These are phyloP conservation scores for Odontesthes bonariensis DNA, from an alignment of 2,113 vertebrate species.

Conservation along the genomic window DNA sequence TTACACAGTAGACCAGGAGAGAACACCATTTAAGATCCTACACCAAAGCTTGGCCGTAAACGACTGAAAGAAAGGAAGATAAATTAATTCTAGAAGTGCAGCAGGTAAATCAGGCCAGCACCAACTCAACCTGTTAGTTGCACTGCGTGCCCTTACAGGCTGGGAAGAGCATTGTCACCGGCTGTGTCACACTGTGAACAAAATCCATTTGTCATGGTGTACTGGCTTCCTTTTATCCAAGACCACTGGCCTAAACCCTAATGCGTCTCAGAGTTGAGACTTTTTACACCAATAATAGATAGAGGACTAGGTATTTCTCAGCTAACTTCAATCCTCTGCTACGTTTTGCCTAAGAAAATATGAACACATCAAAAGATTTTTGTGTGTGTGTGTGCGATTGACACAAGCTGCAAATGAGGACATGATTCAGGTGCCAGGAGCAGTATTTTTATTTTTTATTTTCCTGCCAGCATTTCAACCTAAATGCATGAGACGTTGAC, in stretches of 20 bases:
- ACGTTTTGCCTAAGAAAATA: background rate
- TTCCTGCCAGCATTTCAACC: background rate
- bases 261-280: background rate
- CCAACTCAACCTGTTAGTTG: background rate
- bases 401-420: background rate
- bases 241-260: background rate
- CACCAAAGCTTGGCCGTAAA: background rate
- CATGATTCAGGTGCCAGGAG: too few relatives aligned
- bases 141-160: background rate
- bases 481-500: too few relatives aligned
- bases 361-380: background rate
- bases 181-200: background rate
- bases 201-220: constrained; percentile 3
- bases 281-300: constrained; percentile 8
- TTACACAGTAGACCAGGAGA: too few relatives aligned
- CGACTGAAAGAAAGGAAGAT: background rate
- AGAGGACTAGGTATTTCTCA: background rate
- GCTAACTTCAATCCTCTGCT: background rate
- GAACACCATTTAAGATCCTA: too few relatives aligned
- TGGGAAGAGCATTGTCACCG: background rate
- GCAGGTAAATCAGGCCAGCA: too few relatives aligned
- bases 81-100: too few relatives aligned
- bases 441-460: background rate
- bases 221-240: background rate
- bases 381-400: background rate